Base-by-base conservation (phyloP, 2,113 vertebrate genomes). In the Perca flavescens region DNA sequence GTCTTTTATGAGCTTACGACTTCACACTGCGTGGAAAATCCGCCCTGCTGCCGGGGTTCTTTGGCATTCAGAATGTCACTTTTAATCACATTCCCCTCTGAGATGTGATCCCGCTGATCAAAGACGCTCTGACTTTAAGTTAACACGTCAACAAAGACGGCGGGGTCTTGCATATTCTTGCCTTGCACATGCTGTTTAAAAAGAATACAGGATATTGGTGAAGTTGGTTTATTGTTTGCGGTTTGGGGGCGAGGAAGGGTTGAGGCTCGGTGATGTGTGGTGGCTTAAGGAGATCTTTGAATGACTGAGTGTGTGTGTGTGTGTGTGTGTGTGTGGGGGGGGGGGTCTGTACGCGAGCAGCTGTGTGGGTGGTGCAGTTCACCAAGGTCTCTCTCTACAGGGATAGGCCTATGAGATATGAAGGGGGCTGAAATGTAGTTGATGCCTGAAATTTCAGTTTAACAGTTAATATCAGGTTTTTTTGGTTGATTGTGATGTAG, bases 1-100 rank as follows among this genome's bases (percentile, higher is more conserved):
- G 93, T 92, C 95, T 91, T 92, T 92, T 88, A 93, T 90, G 82
- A 92, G 94, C 93, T 94, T 93, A 94, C 58, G 85, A 90, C 92
- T 93, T 93, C 93, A 94, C 78, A 89, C 92, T 91, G 93, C 85
- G 90, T 93, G 90, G 90, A 94, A 92, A 95, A 94, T 95, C 92
- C 80, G 82, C 82, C 88, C 85, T 63, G 84, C 89, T 90, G 91
- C 86, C 70, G 52, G 87, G 81, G 58, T 90, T 89, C 83, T 79
- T 77, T 57, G 58, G 90, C 90, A 88, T 93, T 93, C 86, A 80
- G 86, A 94, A 92, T 93, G 94, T 95, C 92, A 94, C 84, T 94
- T 94, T 94, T 93, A 94, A 93, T 95, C 90, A 92, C 84, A 57
- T 84, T 88, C 84, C 83, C 82, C 82, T 86, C 81, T 62, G 89